phyloP scores from a whole-genome alignment of 2,113 vertebrate species.

The Nerophis lumbriciformis region DNA sequence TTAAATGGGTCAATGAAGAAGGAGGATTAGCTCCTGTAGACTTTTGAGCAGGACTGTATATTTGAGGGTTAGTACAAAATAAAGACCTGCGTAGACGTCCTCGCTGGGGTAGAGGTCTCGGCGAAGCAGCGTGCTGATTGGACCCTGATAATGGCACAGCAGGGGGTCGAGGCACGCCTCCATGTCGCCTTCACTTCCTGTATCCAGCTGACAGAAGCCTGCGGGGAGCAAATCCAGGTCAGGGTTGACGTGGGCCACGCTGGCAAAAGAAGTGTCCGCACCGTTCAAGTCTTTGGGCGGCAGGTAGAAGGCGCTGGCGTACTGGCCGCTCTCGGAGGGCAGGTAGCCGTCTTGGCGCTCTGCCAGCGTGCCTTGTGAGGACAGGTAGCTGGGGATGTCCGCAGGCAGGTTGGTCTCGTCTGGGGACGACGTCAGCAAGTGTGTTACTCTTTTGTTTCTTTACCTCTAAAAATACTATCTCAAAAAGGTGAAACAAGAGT shows the following conservation, averaged over 20 bases:
- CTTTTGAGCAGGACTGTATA: too few relatives aligned
- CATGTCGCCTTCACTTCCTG: slow-evolving; percentile 83
- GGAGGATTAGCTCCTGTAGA: too few relatives aligned
- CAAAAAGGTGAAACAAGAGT: too few relatives aligned
- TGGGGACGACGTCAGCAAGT: slow-evolving; percentile 37
- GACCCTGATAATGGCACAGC: slow-evolving; percentile 81
- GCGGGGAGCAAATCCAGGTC: slow-evolving; percentile 16
- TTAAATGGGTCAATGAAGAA: too few relatives aligned
- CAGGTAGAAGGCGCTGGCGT: slow-evolving; percentile 83
- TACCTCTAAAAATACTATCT: too few relatives aligned
- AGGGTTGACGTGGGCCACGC: not conserved
- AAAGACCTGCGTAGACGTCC: slow-evolving; percentile 59
- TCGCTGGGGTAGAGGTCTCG: slow-evolving; percentile 77
- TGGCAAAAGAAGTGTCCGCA: slow-evolving; percentile 36
- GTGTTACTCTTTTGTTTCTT: too few relatives aligned
- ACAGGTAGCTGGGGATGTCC: slow-evolving; percentile 94
- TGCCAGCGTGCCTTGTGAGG: slow-evolving; percentile 90
- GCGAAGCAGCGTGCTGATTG: slow-evolving; percentile 73
- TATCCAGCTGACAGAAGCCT: slow-evolving; percentile 85
- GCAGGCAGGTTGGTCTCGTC: slow-evolving; percentile 95
- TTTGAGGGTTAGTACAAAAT: too few relatives aligned
- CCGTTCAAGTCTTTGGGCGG: slow-evolving; percentile 83
- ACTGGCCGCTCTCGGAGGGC: slow-evolving; percentile 87
- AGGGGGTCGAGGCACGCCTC: slow-evolving; percentile 82
- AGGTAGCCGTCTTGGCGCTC: slow-evolving; percentile 89